Evolutionary conservation across 2,888 invertebrate species (phyloP).

Genomic region (Eupeodes latifasciatus): DNA sequence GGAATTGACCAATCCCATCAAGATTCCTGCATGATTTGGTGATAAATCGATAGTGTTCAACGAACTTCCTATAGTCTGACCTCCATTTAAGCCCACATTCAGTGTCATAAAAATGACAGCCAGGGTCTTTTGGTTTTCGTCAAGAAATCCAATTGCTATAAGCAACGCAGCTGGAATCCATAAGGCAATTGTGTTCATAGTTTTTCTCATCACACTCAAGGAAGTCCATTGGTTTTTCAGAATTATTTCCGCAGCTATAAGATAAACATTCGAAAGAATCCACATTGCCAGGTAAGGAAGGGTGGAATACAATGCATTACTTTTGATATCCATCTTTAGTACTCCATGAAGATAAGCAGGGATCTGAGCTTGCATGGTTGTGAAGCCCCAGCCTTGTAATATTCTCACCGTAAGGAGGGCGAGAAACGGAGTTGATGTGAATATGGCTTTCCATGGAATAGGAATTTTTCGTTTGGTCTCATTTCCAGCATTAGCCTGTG

Average conservation of each 20-base stretch:
- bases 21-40: conserved; percentile 87
- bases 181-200: conserved; percentile 78
- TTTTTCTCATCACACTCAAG: conserved; percentile 77
- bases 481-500: conserved; percentile 85
- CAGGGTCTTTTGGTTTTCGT: conserved; percentile 79
- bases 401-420: conserved; percentile 85
- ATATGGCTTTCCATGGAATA: conserved; percentile 82
- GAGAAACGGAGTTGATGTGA: conserved; percentile 87
- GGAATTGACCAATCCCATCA: conserved; percentile 88
- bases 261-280: conserved; percentile 42
- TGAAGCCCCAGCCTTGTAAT: conserved; percentile 88
- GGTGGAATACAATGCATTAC: conserved; percentile 84
- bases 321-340: conserved; percentile 86
- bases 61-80: conserved; percentile 82
- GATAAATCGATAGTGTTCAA: conserved; percentile 87
- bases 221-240: conserved; percentile 79
- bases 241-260: conserved; percentile 48
- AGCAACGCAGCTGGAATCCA: conserved; percentile 85
- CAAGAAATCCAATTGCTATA: conserved; percentile 84
- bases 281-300: conserved; percentile 83
- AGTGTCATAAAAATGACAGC: conserved; percentile 85
- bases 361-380: conserved; percentile 87
- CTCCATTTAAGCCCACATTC: conserved; percentile 84
- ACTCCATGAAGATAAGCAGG: conserved; percentile 87
- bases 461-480: conserved; percentile 82